Percentiles rank a stretch among this genome's conserved stretches.
Conservation (phyloP, 2,113 vertebrate genomes). For the Paratilapia polleni region DNA sequence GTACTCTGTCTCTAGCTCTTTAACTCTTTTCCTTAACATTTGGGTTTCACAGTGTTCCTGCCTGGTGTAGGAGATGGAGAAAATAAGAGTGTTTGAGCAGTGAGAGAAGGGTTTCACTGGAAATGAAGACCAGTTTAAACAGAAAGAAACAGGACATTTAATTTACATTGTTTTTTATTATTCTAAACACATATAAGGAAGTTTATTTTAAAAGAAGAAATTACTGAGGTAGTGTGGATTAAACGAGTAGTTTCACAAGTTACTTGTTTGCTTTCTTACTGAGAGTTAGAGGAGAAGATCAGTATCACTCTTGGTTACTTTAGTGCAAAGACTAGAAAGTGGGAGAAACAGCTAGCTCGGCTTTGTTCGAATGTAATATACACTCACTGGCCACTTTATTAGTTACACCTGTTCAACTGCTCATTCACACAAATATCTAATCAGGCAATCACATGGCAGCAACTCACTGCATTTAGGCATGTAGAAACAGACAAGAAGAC, state of each 20-base stretch:
- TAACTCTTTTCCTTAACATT: slow-evolving; percentile 85
- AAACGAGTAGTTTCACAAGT: neutral
- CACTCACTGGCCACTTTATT: neutral
- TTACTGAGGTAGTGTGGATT: neutral
- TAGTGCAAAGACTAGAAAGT: neutral
- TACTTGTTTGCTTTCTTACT: neutral
- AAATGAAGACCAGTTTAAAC: slow-evolving; percentile 37
- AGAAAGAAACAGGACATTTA: slow-evolving; percentile 45
- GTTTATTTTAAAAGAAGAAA: neutral
- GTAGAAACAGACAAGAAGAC: neutral
- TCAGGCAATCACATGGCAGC: neutral
- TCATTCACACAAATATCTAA: neutral
- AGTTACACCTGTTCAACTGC: neutral
- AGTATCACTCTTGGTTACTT: neutral
- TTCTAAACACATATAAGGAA: neutral
- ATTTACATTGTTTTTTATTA: neutral
- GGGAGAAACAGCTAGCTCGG: neutral
- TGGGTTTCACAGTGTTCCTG: slow-evolving; percentile 84
- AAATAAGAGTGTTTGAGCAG: slow-evolving; percentile 46
- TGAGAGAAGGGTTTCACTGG: neutral
- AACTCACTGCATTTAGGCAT: neutral
- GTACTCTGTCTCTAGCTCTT: slow-evolving; percentile 86
- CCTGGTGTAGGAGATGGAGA: slow-evolving; percentile 78
- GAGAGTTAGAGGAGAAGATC: neutral
- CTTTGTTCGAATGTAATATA: neutral